A percentile compares a stretch with the other conserved stretches of the same genome.
Conservation (phyloP, 2,888 invertebrate genomes). For the Temnothorax unifasciatus region DNA sequence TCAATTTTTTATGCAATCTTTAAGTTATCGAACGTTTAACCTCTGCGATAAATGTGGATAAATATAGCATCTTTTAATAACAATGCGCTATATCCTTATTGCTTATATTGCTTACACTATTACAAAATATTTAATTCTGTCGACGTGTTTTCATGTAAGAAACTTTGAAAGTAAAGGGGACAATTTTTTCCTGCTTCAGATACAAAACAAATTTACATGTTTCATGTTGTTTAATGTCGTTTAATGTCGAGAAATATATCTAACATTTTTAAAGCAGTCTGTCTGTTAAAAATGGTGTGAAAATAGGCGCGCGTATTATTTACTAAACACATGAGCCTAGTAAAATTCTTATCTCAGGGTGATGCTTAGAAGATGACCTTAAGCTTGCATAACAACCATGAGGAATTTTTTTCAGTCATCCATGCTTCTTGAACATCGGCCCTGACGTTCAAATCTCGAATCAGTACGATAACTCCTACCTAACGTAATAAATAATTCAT, state of each 20-base stretch:
- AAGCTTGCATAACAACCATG: conserved; percentile 71
- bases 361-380: conserved; percentile 76
- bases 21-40: conserved; percentile 36
- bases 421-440: conserved; percentile 34
- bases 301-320: conserved; percentile 68
- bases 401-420: conserved; percentile 57
- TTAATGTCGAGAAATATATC: background rate
- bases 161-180: background rate
- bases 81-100: background rate
- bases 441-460: conserved; percentile 55
- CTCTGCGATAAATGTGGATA: conserved; percentile 10
- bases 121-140: background rate
- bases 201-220: background rate
- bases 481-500: conserved; percentile 53
- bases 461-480: conserved; percentile 34
- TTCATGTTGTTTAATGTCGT: background rate
- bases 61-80: conserved; percentile 20
- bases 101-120: background rate
- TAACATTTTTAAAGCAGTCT: background rate
- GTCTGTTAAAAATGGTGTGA: conserved; percentile 18
- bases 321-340: conserved; percentile 75
- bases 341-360: conserved; percentile 77
- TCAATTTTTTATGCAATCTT: conserved; percentile 9
- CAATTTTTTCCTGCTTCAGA: background rate
- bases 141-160: background rate